Conservation (phyloP, 2,888 invertebrate species). For the Argyresthia goedartella region DNA sequence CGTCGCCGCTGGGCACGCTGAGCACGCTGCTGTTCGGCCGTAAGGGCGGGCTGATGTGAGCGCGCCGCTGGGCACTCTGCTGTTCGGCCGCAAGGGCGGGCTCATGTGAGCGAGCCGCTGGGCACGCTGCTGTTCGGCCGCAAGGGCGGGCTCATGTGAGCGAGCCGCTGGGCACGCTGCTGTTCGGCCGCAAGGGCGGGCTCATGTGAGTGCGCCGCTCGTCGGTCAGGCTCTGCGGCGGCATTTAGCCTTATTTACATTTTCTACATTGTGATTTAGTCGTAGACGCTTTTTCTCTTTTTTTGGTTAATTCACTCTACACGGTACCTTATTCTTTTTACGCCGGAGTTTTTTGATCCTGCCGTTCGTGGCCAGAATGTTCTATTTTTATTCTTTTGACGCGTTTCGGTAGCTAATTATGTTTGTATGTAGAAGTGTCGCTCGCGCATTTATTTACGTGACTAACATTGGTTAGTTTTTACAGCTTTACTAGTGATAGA, state of each 20-base stretch:
- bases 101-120: constrained; percentile 54
- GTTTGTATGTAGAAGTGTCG: constrained; percentile 25
- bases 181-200: constrained; percentile 90
- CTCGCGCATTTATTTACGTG: constrained; percentile 54
- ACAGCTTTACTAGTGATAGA: constrained; percentile 1
- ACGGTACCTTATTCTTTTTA: constrained; percentile 18
- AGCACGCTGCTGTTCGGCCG: constrained; percentile 86
- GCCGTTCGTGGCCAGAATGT: constrained; percentile 22
- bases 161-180: constrained; percentile 51
- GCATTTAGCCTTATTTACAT: constrained; percentile 19
- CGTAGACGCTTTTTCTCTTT: constrained; percentile 18
- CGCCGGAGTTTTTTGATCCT: no score
- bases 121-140: constrained; percentile 82
- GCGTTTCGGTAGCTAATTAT: constrained; percentile 35
- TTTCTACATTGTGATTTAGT: constrained; percentile 27
- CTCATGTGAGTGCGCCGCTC: constrained; percentile 54
- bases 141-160: constrained; percentile 81
- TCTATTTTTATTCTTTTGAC: constrained; percentile 44
- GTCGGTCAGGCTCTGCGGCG: not conserved
- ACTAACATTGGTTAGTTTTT: constrained; percentile 17
- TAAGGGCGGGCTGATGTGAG: constrained; percentile 82
- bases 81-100: constrained; percentile 90
- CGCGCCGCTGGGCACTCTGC: constrained; percentile 73
- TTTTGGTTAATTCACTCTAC: constrained; percentile 19
- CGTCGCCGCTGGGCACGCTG: constrained; percentile 77